A percentile compares a stretch with the other conserved stretches of the same genome.
phyloP scores from a whole-genome alignment of 2,888 invertebrate species.

The Saturnia pavonia region DNA sequence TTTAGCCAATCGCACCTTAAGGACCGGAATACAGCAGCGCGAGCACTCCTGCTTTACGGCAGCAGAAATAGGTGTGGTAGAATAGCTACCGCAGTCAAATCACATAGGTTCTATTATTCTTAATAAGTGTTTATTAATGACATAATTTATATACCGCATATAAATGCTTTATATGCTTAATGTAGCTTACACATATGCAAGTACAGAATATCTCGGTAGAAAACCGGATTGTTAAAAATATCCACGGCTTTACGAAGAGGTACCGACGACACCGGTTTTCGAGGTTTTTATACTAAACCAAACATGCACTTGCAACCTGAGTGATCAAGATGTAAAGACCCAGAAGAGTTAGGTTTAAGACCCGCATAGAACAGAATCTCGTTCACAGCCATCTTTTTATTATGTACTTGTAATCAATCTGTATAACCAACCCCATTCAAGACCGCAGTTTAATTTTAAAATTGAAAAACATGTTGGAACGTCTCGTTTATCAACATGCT shows the following conservation, averaged over 20 bases:
- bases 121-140: too few relatives aligned
- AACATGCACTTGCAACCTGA: background rate
- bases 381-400: background rate
- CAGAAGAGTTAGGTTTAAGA: background rate
- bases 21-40: too few relatives aligned
- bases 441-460: background rate
- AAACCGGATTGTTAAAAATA: conserved; percentile 10
- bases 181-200: background rate
- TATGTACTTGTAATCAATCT: background rate
- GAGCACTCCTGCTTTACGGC: too few relatives aligned
- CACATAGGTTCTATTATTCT: too few relatives aligned
- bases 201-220: background rate
- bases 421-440: background rate
- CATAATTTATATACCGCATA: background rate
- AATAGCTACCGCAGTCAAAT: too few relatives aligned
- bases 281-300: background rate
- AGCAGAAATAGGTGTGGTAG: too few relatives aligned
- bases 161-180: background rate
- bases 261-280: background rate
- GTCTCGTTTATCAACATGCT: background rate
- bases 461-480: background rate
- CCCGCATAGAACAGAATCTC: background rate
- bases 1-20: too few relatives aligned
- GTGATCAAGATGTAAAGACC: background rate
- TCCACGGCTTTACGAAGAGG: conserved; percentile 2